Percentiles rank a stretch among this genome's conserved stretches.
Conservation (phyloP, 2,113 vertebrate genomes). For the Opisthocomus hoazin region DNA sequence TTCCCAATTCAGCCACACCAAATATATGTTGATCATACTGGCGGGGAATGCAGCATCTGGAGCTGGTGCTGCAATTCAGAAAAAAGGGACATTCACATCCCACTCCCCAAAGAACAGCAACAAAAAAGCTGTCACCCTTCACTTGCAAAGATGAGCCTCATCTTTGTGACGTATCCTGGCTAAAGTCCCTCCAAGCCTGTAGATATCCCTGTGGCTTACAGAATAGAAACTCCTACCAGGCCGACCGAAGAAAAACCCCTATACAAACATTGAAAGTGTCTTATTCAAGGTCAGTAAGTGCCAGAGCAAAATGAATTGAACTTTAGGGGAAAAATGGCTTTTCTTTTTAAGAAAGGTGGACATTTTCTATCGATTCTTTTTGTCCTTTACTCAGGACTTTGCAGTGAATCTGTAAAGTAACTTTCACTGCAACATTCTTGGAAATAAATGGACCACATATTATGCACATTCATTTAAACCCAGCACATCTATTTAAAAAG, state of each 20-base stretch:
- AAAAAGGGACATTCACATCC: neutral
- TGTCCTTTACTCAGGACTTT: constrained; percentile 19
- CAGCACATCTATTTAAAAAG: constrained; percentile 36
- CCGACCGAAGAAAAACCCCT: neutral
- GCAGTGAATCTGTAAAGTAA: constrained; percentile 15
- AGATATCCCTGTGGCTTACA: neutral
- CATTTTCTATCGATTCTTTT: neutral
- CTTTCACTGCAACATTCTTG: constrained; percentile 1
- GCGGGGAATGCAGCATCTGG: neutral
- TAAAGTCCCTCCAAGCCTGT: neutral
- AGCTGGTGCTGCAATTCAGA: neutral
- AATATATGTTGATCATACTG: neutral
- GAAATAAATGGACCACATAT: constrained; percentile 52
- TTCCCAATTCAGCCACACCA: neutral
- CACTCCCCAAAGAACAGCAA: rapidly evolving
- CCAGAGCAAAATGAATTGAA: constrained; percentile 15
- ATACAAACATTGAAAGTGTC: neutral
- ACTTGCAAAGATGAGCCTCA: neutral
- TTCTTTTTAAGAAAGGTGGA: constrained; percentile 25
- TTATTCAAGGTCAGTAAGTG: constrained; percentile 31
- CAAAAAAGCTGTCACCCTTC: neutral
- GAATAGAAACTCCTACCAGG: neutral
- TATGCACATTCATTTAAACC: constrained; percentile 36
- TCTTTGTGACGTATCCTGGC: neutral
- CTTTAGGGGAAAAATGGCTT: neutral